Percentiles rank a stretch among this genome's conserved stretches.
These are phyloP conservation scores for Pelodytes ibericus DNA, from an alignment of 2,797 vertebrate genomes.

Conservation along the genomic window DNA sequence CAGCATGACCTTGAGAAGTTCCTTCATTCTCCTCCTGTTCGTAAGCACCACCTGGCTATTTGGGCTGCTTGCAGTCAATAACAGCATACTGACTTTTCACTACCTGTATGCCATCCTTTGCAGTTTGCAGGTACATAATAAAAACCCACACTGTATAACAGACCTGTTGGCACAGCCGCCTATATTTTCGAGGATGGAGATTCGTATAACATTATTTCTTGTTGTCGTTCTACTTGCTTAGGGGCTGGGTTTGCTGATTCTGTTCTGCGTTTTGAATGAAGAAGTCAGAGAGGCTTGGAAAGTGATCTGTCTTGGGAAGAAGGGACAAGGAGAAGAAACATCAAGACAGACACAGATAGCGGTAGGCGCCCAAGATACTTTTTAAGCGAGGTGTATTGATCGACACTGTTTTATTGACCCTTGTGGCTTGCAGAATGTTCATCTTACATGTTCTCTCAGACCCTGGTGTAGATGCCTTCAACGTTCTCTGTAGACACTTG, in stretches of 20 bases:
- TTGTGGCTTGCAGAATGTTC: too few species aligned
- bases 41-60: conserved; percentile 95
- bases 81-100: conserved; percentile 96
- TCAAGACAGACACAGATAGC: conserved; percentile 79
- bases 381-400: too few species aligned
- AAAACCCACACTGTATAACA: conserved; percentile 36
- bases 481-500: too few species aligned
- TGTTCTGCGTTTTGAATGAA: conserved; percentile 90
- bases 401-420: too few species aligned
- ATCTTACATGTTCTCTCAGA: too few species aligned
- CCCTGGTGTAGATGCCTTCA: too few species aligned
- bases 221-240: neutral
- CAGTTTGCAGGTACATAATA: conserved; percentile 94
- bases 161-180: neutral
- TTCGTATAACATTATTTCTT: neutral
- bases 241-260: conserved; percentile 86
- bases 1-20: conserved; percentile 89
- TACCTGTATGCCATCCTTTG: conserved; percentile 95
- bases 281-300: conserved; percentile 92
- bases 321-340: conserved; percentile 82
- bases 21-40: conserved; percentile 91
- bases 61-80: conserved; percentile 96
- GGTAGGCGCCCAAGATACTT: too few species aligned
- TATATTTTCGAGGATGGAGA: neutral
- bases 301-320: conserved; percentile 85